phyloP scores from a whole-genome alignment of 2,797 vertebrate genomes.

The Channa striata region DNA sequence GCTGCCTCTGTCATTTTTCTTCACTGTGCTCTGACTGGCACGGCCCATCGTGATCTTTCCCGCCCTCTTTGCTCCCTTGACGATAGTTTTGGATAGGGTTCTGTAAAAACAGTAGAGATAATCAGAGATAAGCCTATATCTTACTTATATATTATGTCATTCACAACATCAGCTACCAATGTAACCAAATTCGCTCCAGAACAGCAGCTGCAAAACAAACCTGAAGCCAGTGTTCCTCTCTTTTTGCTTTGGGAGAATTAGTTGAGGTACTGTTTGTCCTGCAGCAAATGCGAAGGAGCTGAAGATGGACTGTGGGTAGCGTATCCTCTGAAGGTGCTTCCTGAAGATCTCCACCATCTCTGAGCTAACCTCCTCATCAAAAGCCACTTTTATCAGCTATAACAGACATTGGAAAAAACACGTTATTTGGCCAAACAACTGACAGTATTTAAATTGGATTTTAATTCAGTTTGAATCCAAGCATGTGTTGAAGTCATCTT shows the following conservation, averaged over 20 bases:
- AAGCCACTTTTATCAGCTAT: conserved; percentile 97
- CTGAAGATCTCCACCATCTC: conserved; percentile 98
- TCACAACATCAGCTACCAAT: conserved; percentile 1
- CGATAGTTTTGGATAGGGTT: conserved; percentile 96
- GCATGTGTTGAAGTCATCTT: neutral
- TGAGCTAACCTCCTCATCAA: conserved; percentile 97
- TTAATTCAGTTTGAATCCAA: neutral
- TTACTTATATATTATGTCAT: conserved; percentile 18
- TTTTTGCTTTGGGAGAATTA: conserved; percentile 96
- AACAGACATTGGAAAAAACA: neutral
- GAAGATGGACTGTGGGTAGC: conserved; percentile 97
- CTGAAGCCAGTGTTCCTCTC: conserved; percentile 98
- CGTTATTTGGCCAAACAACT: neutral
- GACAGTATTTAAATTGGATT: neutral
- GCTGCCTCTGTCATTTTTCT: conserved; percentile 92
- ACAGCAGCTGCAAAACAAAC: conserved; percentile 75
- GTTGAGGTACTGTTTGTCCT: conserved; percentile 92
- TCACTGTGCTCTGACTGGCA: conserved; percentile 90
- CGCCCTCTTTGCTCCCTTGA: conserved; percentile 95
- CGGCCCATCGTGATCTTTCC: conserved; percentile 99
- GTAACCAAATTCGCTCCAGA: neutral
- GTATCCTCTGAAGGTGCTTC: conserved; percentile 95
- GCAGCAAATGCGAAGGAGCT: conserved; percentile 95
- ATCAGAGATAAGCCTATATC: conserved; percentile 4
- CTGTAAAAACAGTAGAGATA: conserved; percentile 72